These are phyloP conservation scores for Merops nubicus DNA, from an alignment of 2,113 vertebrate genomes.

Conservation along the genomic window DNA sequence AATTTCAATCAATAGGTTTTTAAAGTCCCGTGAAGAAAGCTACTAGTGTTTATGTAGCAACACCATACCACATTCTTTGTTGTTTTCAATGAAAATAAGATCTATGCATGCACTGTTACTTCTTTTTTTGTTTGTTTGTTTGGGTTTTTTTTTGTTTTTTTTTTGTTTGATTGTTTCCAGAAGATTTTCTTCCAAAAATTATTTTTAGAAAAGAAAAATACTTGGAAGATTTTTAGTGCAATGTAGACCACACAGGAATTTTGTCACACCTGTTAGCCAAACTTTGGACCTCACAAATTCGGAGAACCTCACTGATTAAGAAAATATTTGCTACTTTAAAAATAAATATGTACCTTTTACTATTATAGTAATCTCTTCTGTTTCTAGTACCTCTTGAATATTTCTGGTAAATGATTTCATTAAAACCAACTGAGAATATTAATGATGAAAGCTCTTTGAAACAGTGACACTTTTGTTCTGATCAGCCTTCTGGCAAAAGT, in stretches of 20 bases:
- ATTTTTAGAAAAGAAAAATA: background rate
- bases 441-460: slow-evolving; percentile 28
- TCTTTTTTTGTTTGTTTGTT: no score
- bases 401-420: slow-evolving; percentile 37
- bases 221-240: background rate
- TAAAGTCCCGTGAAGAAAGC: background rate
- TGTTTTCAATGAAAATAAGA: background rate
- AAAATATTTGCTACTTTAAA: background rate
- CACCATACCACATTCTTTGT: background rate
- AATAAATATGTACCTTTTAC: background rate
- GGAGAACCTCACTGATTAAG: background rate
- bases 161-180: background rate
- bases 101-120: background rate
- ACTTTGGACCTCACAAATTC: background rate
- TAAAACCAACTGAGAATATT: slow-evolving; percentile 18
- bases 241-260: background rate
- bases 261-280: background rate
- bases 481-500: slow-evolving; percentile 1
- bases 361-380: background rate
- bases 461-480: background rate
- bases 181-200: background rate
- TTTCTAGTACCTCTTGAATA: background rate
- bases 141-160: no score
- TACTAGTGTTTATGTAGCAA: background rate
- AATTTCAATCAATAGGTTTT: background rate